A percentile compares a stretch with the other conserved stretches of the same genome.
Conservation (phyloP, 2,797 vertebrate genomes). For the Agapornis canus region DNA sequence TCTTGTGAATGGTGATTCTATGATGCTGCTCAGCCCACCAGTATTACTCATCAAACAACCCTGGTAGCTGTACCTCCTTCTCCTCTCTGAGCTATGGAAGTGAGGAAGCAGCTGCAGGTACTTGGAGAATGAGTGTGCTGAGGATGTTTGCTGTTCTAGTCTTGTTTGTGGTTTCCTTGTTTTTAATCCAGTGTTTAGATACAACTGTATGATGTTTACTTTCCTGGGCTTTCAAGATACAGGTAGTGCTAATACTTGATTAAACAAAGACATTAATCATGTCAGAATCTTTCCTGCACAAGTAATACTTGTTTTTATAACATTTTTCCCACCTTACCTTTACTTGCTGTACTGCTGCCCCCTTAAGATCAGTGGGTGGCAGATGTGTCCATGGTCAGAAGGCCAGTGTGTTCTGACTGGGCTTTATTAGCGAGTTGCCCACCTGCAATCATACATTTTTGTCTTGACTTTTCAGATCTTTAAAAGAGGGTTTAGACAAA, state of each 20-base stretch:
- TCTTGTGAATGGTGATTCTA: background rate
- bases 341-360: background rate
- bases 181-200: background rate
- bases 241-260: conserved; percentile 12
- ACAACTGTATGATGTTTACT: background rate
- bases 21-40: conserved; percentile 36
- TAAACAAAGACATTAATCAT: background rate
- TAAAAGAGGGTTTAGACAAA: conserved; percentile 21
- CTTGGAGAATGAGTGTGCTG: background rate
- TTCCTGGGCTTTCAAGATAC: background rate
- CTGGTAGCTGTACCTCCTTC: background rate
- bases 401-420: conserved; percentile 9
- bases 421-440: background rate
- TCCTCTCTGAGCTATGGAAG: background rate
- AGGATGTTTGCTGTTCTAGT: conserved; percentile 2
- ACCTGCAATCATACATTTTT: background rate
- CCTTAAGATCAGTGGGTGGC: background rate
- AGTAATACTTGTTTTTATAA: background rate
- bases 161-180: background rate
- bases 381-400: background rate
- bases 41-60: background rate
- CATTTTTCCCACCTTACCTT: background rate
- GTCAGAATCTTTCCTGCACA: background rate
- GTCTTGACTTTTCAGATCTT: conserved; percentile 1
- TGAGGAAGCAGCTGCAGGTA: conserved; percentile 14